phyloP scores from a whole-genome alignment of 1,140 invertebrate species.

The Drosophila teissieri region DNA sequence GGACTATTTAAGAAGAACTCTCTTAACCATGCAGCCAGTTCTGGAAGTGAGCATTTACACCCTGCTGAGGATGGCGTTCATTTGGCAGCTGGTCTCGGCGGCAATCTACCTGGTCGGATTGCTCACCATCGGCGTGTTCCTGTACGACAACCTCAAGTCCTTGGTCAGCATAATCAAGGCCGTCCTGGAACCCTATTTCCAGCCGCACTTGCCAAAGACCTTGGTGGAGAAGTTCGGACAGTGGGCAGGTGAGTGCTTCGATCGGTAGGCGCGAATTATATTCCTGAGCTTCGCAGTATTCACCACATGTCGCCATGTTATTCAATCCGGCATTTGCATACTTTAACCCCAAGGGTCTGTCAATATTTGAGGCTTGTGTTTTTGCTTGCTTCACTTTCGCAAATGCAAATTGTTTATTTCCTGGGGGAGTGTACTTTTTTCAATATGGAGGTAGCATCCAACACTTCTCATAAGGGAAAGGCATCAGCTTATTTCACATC shows the following conservation, averaged over 20 bases:
- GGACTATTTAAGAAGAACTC: slow-evolving; percentile 26
- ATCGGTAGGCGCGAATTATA: slow-evolving; percentile 7
- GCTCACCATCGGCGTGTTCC: slow-evolving; percentile 78
- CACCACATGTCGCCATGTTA: neutral
- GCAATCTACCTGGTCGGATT: slow-evolving; percentile 83
- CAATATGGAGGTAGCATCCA: neutral
- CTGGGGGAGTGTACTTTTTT: slow-evolving; percentile 6
- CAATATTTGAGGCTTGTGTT: slow-evolving; percentile 14
- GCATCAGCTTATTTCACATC: too few species aligned
- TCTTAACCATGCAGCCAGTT: slow-evolving; percentile 62
- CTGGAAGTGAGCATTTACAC: slow-evolving; percentile 72
- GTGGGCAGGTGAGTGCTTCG: slow-evolving; percentile 86
- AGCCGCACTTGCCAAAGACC: slow-evolving; percentile 85
- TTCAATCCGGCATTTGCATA: slow-evolving; percentile 35
- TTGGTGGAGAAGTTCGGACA: slow-evolving; percentile 86
- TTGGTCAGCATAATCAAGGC: slow-evolving; percentile 85
- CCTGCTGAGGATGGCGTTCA: slow-evolving; percentile 70
- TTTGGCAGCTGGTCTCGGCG: slow-evolving; percentile 68
- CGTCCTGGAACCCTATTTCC: slow-evolving; percentile 86
- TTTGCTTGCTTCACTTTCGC: slow-evolving; percentile 1
- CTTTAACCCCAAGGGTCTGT: slow-evolving; percentile 29
- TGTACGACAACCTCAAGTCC: slow-evolving; percentile 86
- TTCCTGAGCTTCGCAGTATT: slow-evolving; percentile 1
- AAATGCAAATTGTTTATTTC: slow-evolving; percentile 24
- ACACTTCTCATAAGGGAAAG: too few species aligned